These are phyloP conservation scores for Dryomyza anilis DNA, from an alignment of 2,888 invertebrate genomes.

Conservation along the genomic window DNA sequence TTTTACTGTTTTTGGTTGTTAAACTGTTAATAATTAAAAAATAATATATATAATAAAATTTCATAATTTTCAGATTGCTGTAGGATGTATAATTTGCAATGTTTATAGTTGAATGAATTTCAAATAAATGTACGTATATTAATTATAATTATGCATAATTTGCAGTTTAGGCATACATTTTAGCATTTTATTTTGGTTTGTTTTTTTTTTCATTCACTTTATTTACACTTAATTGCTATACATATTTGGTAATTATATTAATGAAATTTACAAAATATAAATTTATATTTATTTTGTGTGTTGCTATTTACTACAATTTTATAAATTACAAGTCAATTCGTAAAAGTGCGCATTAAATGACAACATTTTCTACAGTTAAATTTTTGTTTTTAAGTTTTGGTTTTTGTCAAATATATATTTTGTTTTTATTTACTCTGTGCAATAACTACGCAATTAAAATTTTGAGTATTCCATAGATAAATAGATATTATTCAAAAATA, in stretches of 20 bases:
- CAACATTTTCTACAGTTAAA: slow-evolving; percentile 7
- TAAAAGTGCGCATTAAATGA: slow-evolving; percentile 23
- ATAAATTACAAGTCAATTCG: slow-evolving; percentile 24
- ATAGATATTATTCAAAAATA: too few species aligned
- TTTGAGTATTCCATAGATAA: too few species aligned
- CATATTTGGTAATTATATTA: background rate
- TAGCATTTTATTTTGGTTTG: background rate
- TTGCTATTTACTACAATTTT: slow-evolving; percentile 11
- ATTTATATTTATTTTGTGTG: background rate
- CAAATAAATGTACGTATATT: background rate
- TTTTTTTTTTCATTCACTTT: background rate
- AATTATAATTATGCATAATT: background rate
- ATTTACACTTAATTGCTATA: background rate
- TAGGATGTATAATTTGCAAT: background rate
- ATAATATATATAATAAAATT: background rate
- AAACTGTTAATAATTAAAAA: background rate
- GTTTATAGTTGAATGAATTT: background rate
- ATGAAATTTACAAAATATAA: background rate
- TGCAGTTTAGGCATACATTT: background rate
- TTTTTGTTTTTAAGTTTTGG: background rate
- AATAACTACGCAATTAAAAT: background rate
- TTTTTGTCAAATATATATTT: background rate
- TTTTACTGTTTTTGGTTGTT: background rate
- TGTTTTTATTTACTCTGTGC: background rate
- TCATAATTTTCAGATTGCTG: background rate